A percentile compares a stretch with the other conserved stretches of the same genome.
Conservation (phyloP, 2,888 invertebrate genomes). For the Rhodophaea formosa region DNA sequence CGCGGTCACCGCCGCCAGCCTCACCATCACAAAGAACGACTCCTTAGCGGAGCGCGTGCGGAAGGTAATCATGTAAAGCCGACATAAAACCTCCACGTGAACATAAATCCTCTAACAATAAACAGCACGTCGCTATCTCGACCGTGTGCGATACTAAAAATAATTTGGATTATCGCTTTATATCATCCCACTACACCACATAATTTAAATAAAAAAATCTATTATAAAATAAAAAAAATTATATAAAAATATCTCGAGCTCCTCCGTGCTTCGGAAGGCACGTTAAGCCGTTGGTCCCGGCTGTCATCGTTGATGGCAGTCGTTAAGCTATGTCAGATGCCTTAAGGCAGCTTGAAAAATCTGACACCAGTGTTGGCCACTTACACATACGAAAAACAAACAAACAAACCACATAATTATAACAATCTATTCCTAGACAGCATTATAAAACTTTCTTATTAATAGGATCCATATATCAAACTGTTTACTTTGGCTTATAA, state of each 20-base stretch:
- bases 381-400: too few species aligned
- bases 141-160: slow-evolving; percentile 5
- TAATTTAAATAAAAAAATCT: too few species aligned
- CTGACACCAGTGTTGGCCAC: too few species aligned
- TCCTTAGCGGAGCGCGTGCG: slow-evolving; percentile 85
- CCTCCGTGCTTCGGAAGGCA: too few species aligned
- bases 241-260: too few species aligned
- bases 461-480: not conserved
- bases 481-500: slow-evolving; percentile 5
- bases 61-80: slow-evolving; percentile 71
- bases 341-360: too few species aligned
- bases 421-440: not conserved
- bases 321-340: too few species aligned
- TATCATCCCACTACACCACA: slow-evolving; percentile 1
- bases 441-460: not conserved
- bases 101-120: slow-evolving; percentile 8
- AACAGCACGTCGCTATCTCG: not conserved
- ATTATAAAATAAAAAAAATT: too few species aligned
- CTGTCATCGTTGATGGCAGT: too few species aligned
- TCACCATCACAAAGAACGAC: slow-evolving; percentile 85
- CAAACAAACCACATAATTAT: too few species aligned
- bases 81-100: slow-evolving; percentile 13
- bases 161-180: slow-evolving; percentile 5
- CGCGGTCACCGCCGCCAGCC: slow-evolving; percentile 63
- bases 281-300: too few species aligned